Percentiles rank a stretch among this genome's conserved stretches.
Conservation (phyloP, 2,888 invertebrate genomes). For the Bhutanitis thaidina region DNA sequence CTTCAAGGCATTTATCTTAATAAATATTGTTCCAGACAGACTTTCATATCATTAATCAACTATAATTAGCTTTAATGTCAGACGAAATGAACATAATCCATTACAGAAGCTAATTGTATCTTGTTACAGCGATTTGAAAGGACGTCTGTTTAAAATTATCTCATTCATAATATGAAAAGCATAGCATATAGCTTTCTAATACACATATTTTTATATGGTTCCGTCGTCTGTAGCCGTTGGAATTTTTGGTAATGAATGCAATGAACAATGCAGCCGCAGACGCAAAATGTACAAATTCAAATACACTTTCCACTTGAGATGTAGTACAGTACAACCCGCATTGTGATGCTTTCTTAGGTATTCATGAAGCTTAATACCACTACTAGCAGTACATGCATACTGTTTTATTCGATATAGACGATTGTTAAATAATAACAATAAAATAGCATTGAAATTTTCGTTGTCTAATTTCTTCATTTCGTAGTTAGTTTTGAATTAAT, state of each 20-base stretch:
- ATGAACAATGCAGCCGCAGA: slow-evolving; percentile 4
- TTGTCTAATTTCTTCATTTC: no score
- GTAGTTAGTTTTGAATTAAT: no score
- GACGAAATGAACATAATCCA: neutral
- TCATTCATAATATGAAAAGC: neutral
- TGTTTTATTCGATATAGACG: no score
- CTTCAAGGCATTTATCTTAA: no score
- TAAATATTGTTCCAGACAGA: no score
- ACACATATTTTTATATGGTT: no score
- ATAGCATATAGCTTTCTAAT: slow-evolving; percentile 2
- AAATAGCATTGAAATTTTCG: no score
- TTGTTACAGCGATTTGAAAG: neutral
- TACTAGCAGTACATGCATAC: no score
- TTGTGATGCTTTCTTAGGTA: neutral
- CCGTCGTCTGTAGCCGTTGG: neutral
- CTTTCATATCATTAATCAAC: slow-evolving; percentile 1
- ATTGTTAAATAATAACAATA: no score
- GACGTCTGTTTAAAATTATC: slow-evolving; percentile 10
- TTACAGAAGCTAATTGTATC: slow-evolving; percentile 1
- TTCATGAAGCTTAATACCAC: neutral
- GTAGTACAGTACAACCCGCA: neutral
- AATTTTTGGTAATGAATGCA: slow-evolving; percentile 4
- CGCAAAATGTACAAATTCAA: slow-evolving; percentile 5
- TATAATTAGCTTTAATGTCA: neutral
- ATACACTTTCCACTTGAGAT: neutral